Percentiles rank a stretch among this genome's conserved stretches.
Evolutionary conservation across 2,888 invertebrate genomes (phyloP).

Genomic region (Phrixothrix hirtus): DNA sequence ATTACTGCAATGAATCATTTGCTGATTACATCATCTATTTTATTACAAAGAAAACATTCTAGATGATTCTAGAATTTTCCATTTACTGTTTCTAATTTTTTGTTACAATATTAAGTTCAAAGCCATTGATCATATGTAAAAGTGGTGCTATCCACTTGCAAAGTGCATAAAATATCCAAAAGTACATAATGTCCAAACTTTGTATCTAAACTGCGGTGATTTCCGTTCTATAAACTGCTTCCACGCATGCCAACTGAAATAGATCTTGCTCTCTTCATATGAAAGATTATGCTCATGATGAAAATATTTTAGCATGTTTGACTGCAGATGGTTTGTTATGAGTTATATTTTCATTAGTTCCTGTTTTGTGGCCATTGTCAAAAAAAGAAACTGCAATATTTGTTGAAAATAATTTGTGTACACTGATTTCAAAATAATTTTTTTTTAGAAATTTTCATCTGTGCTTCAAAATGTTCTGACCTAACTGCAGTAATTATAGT

Average conservation of each 20-base stretch:
- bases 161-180: background rate
- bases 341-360: background rate
- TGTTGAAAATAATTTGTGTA: background rate
- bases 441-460: background rate
- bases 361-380: background rate
- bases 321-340: background rate
- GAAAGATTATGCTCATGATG: slow-evolving; percentile 1
- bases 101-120: no score
- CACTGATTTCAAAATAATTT: background rate
- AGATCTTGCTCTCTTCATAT: background rate
- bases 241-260: background rate
- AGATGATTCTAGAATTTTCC: no score
- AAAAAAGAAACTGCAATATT: background rate
- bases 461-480: background rate
- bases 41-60: no score
- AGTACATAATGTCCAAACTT: background rate
- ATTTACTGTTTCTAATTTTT: no score
- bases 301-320: background rate
- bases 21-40: no score
- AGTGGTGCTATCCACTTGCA: no score
- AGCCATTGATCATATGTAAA: no score
- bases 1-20: no score
- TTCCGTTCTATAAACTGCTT: background rate
- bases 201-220: background rate
- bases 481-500: background rate